These are phyloP conservation scores for Archivesica marissinica DNA, from an alignment of 1,140 invertebrate species.

Conservation along the genomic window DNA sequence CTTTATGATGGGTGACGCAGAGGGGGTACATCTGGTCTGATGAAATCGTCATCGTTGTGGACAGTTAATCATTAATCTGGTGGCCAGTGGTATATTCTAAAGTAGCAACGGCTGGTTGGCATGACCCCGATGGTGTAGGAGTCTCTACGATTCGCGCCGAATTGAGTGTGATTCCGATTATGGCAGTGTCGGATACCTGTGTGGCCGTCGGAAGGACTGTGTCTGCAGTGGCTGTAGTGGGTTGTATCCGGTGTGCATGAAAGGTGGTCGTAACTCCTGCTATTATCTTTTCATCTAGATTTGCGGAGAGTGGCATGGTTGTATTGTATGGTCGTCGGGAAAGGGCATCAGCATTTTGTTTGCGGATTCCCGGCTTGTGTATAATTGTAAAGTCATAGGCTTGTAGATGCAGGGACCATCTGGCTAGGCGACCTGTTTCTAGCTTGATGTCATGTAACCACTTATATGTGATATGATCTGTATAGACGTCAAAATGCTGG, in stretches of 20 bases:
- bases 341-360: slow-evolving; percentile 52
- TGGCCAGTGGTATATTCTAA: background rate
- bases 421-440: slow-evolving; percentile 31
- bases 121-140: no score
- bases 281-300: background rate
- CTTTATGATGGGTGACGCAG: no score
- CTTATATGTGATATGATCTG: slow-evolving; percentile 57
- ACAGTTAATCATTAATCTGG: background rate
- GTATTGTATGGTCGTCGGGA: slow-evolving; percentile 37
- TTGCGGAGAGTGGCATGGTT: background rate
- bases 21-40: background rate
- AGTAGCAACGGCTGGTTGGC: no score
- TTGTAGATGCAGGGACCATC: slow-evolving; percentile 60
- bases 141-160: background rate
- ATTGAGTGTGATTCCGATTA: background rate
- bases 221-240: no score
- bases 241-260: no score
- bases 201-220: no score
- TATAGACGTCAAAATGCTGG: slow-evolving; percentile 45
- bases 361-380: slow-evolving; percentile 45
- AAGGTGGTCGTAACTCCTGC: background rate
- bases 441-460: slow-evolving; percentile 58
- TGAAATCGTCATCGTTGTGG: background rate
- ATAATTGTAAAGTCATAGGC: slow-evolving; percentile 50
- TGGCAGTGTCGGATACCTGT: no score